Evolutionary conservation across 1,140 invertebrate species (phyloP), one percentile per base, ranked within the genome.

Genomic region (Acromyrmex charruanus): DNA sequence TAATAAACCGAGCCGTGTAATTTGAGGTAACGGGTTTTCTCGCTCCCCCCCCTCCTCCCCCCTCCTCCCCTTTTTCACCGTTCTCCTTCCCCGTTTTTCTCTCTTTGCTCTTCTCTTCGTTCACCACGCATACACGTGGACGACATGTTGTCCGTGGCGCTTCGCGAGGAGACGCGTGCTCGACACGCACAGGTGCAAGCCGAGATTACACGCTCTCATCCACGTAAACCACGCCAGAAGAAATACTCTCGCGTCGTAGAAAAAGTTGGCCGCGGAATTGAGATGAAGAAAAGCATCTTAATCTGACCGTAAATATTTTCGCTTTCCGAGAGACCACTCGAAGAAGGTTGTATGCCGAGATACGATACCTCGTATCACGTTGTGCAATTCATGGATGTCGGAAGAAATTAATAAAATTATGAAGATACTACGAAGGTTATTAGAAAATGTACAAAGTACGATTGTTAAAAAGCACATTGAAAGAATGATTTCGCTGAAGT

Each of bases 1-100:
- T 88, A 87, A 88, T 87, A 88, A 81, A 77, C 74, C 77, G 85
- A 87, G 74, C 75, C 87, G 85, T 88, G 58, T 88, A 88, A 88
- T 87, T 87, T 82, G 85, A 88, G 69, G 85, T 87, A 88, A 88
- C 87, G 87, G 87, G 55, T 88, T 88, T 74, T 61, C 59, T 68
- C 61, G 31, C 39, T 35, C 31, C 25, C 25, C 0, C 25, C 25
- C 21, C 21, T 0, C 21, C 21, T 21, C 21, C 21, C 0, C 21
- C 0, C 21, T 0, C 25, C 25, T 31, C 39, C 16, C 21, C 51
- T 14, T n/a, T 49, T 44, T 55, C 53, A 49, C 25, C 51, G 9
- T 28, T 58, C 51, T 51, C 53, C 39, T 28, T 55, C 16, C 35
- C 16, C 25, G 4, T 53, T 12, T 72, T 21, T 31, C 25, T 59